Evolutionary conservation across 2,797 vertebrate genomes (phyloP).

Genomic region (Falco berigora): DNA sequence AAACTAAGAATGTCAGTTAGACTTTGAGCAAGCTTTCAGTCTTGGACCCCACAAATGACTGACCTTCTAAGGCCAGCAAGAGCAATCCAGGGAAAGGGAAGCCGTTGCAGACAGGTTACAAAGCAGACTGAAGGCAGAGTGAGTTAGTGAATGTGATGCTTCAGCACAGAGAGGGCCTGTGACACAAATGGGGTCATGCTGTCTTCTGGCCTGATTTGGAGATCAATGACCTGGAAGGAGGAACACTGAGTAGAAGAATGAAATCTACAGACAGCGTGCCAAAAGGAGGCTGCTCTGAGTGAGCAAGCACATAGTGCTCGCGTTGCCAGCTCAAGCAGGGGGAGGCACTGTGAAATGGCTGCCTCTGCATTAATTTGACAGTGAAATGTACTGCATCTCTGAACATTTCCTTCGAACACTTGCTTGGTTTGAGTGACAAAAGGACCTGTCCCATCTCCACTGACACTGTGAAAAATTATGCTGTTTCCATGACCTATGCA

Average conservation of each 20-base stretch:
- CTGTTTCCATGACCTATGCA: neutral
- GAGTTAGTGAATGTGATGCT: neutral
- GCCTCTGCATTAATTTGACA: neutral
- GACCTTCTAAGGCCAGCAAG: neutral
- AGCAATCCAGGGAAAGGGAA: neutral
- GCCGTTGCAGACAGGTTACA: neutral
- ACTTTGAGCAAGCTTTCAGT: neutral
- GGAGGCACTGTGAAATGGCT: neutral
- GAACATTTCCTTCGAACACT: neutral
- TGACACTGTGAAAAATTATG: neutral
- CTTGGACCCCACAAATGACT: neutral
- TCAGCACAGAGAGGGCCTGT: neutral
- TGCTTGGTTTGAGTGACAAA: neutral
- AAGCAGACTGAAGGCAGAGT: neutral
- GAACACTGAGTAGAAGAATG: neutral
- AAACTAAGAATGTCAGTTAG: neutral
- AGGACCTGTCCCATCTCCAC: neutral
- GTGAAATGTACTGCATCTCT: neutral
- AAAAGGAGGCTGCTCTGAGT: neutral
- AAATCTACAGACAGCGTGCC: neutral
- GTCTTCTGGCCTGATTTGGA: slow-evolving; percentile 18
- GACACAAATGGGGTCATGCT: neutral
- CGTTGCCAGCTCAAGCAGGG: neutral
- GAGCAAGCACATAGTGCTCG: neutral
- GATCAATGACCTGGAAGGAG: slow-evolving; percentile 10